These are phyloP conservation scores for Riparia riparia DNA, from an alignment of 2,113 vertebrate species.

Conservation along the genomic window DNA sequence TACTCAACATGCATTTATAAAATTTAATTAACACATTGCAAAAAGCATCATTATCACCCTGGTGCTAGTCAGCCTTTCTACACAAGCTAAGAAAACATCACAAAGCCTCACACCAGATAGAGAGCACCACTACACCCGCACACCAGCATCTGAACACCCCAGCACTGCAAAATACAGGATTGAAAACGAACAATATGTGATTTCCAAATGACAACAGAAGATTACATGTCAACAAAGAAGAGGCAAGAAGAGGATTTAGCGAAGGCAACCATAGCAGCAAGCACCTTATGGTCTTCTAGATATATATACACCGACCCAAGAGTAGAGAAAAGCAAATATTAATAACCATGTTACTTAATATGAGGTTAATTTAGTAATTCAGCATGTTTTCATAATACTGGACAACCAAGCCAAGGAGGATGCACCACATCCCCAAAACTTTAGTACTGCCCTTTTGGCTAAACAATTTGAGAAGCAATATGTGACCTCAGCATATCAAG, in stretches of 20 bases:
- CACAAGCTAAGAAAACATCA: slow-evolving; percentile 5
- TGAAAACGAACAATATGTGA: background rate
- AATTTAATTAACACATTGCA: slow-evolving; percentile 62
- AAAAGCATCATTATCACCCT: slow-evolving; percentile 62
- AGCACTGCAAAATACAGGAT: background rate
- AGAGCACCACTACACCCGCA: slow-evolving; percentile 2
- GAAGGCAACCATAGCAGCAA: background rate
- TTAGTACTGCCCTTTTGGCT: background rate
- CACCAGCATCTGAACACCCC: background rate
- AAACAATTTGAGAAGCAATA: background rate
- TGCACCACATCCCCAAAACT: background rate
- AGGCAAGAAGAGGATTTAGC: background rate
- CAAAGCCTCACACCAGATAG: background rate
- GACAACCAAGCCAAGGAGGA: background rate
- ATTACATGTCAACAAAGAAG: background rate
- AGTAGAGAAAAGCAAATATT: slow-evolving; percentile 13
- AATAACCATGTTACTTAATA: background rate
- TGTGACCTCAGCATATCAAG: background rate
- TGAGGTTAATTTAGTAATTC: background rate
- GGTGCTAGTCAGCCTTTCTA: slow-evolving; percentile 24
- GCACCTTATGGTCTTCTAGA: background rate
- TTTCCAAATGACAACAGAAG: background rate
- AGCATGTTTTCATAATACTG: background rate
- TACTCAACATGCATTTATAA: slow-evolving; percentile 28
- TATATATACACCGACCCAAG: background rate